Evolutionary conservation across 1,140 invertebrate species (phyloP).

Genomic region (Brachionus manjavacas): DNA sequence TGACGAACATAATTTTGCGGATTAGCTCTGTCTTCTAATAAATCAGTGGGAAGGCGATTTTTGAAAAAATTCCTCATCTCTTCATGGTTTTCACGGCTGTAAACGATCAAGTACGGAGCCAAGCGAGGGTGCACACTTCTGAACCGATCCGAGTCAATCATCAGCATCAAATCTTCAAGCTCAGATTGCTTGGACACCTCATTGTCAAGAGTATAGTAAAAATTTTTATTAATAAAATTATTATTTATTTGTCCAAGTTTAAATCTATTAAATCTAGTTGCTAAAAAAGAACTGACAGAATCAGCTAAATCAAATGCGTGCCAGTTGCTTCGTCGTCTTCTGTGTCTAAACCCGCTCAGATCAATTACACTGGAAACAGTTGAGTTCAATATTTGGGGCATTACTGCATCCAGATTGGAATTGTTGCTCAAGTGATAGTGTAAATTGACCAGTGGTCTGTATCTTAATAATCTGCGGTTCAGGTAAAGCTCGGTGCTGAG

Average conservation of each 20-base stretch:
- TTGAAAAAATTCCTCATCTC: conserved; percentile 30
- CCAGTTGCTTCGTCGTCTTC: background rate
- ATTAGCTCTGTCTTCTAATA: background rate
- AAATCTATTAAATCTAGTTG: background rate
- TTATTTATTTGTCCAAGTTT: background rate
- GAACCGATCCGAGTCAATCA: background rate
- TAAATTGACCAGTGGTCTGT: background rate
- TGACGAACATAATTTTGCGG: background rate
- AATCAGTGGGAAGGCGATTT: background rate
- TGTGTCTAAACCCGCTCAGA: background rate
- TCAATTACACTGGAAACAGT: conserved; percentile 16
- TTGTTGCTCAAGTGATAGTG: background rate
- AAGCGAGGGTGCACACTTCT: background rate
- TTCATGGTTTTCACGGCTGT: background rate
- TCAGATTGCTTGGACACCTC: background rate
- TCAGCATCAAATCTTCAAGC: background rate
- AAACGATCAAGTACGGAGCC: background rate
- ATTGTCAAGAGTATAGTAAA: conserved; percentile 5
- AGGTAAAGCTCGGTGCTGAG: background rate
- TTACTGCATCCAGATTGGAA: background rate
- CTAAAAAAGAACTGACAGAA: background rate
- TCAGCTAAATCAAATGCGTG: background rate
- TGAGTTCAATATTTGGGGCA: background rate
- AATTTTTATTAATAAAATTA: background rate
- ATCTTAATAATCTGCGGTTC: background rate